Percentiles rank a stretch among this genome's conserved stretches.
Conservation (phyloP, 2,797 vertebrate species). For the Galagoides demidoff region DNA sequence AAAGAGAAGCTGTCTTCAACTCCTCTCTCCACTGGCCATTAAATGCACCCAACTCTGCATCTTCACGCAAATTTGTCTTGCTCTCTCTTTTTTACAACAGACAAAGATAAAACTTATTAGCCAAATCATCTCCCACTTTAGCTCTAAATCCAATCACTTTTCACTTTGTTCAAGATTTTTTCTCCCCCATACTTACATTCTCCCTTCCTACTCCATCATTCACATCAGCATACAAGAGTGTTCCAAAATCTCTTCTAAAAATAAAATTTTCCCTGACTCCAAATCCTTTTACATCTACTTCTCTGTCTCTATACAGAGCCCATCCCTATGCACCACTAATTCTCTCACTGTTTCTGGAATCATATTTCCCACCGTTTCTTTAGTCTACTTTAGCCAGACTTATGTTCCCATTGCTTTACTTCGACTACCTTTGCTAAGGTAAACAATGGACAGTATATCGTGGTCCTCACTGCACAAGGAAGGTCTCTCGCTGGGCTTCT, state of each 20-base stretch:
- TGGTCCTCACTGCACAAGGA: not conserved
- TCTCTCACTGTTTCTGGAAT: not conserved
- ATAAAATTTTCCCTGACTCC: not conserved
- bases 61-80: not conserved
- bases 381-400: not conserved
- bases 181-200: not conserved
- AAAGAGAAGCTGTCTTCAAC: not conserved
- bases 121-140: not conserved
- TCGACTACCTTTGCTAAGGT: not conserved
- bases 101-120: slow-evolving; percentile 12
- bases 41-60: not conserved
- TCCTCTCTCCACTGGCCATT: not conserved
- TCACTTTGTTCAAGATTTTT: not conserved
- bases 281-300: not conserved
- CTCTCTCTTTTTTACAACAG: not conserved
- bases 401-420: not conserved
- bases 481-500: not conserved
- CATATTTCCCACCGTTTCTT: not conserved
- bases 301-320: not conserved
- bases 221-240: not conserved
- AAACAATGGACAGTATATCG: not conserved
- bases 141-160: not conserved
- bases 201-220: not conserved
- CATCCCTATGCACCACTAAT: not conserved
- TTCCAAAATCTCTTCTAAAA: slow-evolving; percentile 4